Evolutionary conservation across 2,797 vertebrate species (phyloP), one percentile per base, ranked within the genome.

Genomic region (Anguilla megastoma): DNA sequence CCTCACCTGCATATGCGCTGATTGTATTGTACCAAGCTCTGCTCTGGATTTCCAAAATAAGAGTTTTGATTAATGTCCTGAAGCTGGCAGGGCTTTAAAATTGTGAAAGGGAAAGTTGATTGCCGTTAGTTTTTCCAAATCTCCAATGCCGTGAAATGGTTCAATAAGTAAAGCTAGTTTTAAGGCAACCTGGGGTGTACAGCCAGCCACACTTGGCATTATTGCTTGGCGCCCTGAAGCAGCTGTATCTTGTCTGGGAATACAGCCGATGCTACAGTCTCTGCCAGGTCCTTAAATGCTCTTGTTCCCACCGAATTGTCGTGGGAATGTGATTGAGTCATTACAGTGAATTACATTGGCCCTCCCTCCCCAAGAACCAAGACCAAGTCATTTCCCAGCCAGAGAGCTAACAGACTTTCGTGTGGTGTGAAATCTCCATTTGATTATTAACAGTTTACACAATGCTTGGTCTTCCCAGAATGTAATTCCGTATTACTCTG

Each of bases 161-260:
- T 33, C 45, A 86, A 63, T 8, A 45, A 21, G 3, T 66, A 9
- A 33, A 21, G 21, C 8, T 36, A 21, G 41, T 86, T 86, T 82
- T 86, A 63, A 66, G 24, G 58, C 18, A 66, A 24, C 30, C 54
- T 85, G 24, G 2, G 8, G 24, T 24, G 82, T 21, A 30, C 33
- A n/a, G 18, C 63, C 87, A 88, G 71, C 60, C 79, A 54, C 14
- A 14, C 48, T 76, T 85, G 82, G 24, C 82, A 54, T 84, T 87
- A 84, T 41, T 48, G 86, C 74, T 87, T n/a, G 36, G 21, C 12
- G 87, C 82, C 63, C 87, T 85, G 87, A 79, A 79, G 66, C 84
- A 76, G 86, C 86, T 27, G 41, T 48, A 56, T 76, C 33, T 76
- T 58, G 66, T 74, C 83, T 69, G 24, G 60, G 48, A 79, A 48